These are phyloP conservation scores for Sebastes kiyomatsui DNA, from an alignment of 2,797 vertebrate genomes.

Conservation along the genomic window DNA sequence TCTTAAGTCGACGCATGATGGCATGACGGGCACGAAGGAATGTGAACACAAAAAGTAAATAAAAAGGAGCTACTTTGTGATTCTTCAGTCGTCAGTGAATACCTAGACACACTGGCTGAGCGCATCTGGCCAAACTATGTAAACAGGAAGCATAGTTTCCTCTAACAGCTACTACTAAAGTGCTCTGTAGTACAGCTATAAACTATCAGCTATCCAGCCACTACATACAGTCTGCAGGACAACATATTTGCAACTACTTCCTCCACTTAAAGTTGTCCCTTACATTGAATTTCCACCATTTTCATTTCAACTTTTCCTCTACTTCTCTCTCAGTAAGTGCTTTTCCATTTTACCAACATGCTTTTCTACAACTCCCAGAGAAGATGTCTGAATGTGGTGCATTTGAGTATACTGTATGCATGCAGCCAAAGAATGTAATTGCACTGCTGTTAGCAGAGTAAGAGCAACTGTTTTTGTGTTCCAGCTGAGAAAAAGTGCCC, in stretches of 20 bases:
- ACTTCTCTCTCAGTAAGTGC: neutral
- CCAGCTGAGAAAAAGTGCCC: neutral
- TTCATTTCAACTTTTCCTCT: neutral
- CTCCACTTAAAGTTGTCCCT: neutral
- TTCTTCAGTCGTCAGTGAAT: slow-evolving; percentile 15
- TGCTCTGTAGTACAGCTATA: neutral
- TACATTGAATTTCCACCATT: neutral
- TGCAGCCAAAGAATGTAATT: neutral
- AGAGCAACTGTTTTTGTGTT: neutral
- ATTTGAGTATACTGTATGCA: neutral
- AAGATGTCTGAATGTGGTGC: neutral
- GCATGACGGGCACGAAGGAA: neutral
- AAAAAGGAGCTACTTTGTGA: slow-evolving; percentile 14
- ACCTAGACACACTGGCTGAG: neutral
- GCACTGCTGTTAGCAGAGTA: neutral
- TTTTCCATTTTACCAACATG: neutral
- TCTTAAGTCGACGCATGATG: neutral
- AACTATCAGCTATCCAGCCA: neutral
- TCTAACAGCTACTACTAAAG: slow-evolving; percentile 15
- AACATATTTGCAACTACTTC: neutral
- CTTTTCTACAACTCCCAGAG: neutral
- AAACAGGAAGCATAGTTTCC: slow-evolving; percentile 45
- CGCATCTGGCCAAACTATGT: slow-evolving; percentile 13
- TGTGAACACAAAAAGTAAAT: slow-evolving; percentile 10
- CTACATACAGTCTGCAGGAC: neutral